Evolutionary conservation across 2,888 invertebrate species (phyloP), one percentile per base, ranked within the genome.

Genomic region (Cosmorhoe ocellata): DNA sequence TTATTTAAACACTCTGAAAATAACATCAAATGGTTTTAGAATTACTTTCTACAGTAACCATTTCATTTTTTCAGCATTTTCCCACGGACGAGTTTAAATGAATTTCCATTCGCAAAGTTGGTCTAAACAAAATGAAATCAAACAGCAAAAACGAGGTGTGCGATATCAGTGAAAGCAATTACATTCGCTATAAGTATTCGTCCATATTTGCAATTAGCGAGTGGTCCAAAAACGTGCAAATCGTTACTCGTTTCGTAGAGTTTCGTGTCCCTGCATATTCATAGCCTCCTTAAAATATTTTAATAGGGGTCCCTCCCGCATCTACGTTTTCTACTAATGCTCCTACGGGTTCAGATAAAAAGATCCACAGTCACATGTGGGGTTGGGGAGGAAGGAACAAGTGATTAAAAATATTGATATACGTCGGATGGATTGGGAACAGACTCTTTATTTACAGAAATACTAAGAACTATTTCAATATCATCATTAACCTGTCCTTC

Each of bases 221-320:
- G 75, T 81, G 83, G 83, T 81, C 88, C 84, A 87, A 87, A 89
- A 89, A 86, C 89, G 89, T 88, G 89, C 86, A 80, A 89, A 89
- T 88, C 89, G 89, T 86, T 88, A 88, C 79, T 82, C 82, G 68
- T 78, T 79, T 76, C 81, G 75, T 75, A 73, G 81, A 73, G 82
- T 69, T 80, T 71, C 89, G 89, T 90, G 89, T 83, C 85, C 81
- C 81, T 87, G 89, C 89, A 90, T 90, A 90, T 90, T 90, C 89
- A 89, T 89, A 81, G 85, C 84, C 89, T 89, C 80, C 79, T 89
- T 89, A 89, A 87, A 89, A 89, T 89, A 89, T 89, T 89, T 89
- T 89, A 89, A 89, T 85, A 82, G 79, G 81, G 80, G 76, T 80
- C 81, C 80, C 80, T 71, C 74, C 65, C 74, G 71, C 66, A 80